Base-by-base conservation (phyloP, 2,113 vertebrate genomes). In the Xiphophorus couchianus region DNA sequence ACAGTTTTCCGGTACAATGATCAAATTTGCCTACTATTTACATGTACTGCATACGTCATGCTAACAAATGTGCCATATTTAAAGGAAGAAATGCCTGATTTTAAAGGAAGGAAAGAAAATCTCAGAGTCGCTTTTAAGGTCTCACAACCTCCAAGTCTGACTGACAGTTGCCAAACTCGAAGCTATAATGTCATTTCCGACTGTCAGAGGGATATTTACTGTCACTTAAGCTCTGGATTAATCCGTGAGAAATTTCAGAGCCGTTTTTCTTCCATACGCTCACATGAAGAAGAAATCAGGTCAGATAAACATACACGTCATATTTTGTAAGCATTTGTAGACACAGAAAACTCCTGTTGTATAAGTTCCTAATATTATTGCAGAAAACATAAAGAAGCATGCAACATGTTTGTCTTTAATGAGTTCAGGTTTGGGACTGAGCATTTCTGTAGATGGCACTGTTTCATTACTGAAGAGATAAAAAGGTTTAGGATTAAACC, bases 371-470 rank as follows among this genome's bases (percentile, higher is more conserved):
- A 19, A 1, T 9, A 48, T 44, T 10, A 31, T 39, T n/a, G 8
- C 22, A 48, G 29, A 42, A 67, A 60, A 48, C 27, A 61, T 15
- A 10, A 60, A 60, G 22, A 44, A 8, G 19, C 25, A 51, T 27
- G 33, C 2, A 11, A 15, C 9, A 30, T 31, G 61, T 74, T 31
- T 35, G 1, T 39, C 35, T 78, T 22, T 29, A 62, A 65, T 60
- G 12, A 69, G 75, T 10, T 3, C 27, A 30, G 31, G 58, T 42
- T 42, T 42, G 39, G 39, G 39, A 14, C 17, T 73, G 5, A 14
- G 3, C 60, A 0, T 81, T 35, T 80, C 90, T 76, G 80, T 89
- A 92, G 92, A 88, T 90, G 92, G 92, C 89, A 82, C 85, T 92
- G 90, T 89, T 93, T 88, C 89, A 77, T 79, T 37, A 48, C 78